Conservation (phyloP, 2,113 vertebrate genomes). For the Marmota flaviventris region DNA sequence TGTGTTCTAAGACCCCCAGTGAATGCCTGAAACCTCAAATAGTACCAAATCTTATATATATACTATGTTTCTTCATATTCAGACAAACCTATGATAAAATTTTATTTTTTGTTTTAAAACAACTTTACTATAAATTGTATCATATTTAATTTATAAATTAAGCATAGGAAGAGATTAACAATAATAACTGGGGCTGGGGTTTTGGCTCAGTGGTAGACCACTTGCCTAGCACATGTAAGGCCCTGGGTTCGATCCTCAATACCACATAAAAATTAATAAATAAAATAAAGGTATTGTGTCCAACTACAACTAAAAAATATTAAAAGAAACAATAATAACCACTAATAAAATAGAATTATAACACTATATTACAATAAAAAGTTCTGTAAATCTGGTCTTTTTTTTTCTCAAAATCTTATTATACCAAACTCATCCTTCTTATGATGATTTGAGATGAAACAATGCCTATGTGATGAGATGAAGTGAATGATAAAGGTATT, state of each 20-base stretch:
- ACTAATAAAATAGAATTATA: slow-evolving; percentile 16
- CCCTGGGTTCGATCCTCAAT: too few species aligned
- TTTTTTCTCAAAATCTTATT: not conserved
- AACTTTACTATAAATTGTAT: too few species aligned
- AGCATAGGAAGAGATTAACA: not conserved
- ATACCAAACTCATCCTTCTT: not conserved
- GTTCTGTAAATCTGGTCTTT: not conserved
- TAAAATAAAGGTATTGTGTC: too few species aligned
- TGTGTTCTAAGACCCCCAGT: not conserved
- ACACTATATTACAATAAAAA: not conserved
- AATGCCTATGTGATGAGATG: not conserved
- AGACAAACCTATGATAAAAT: not conserved
- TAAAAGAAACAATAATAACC: not conserved
- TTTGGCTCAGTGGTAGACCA: too few species aligned
- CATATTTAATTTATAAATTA: not conserved
- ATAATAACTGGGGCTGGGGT: not conserved
- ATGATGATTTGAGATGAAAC: not conserved
- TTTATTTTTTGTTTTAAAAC: not conserved
- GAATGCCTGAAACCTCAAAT: not conserved
- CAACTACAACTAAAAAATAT: too few species aligned
- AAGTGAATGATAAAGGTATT: not conserved
- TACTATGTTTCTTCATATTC: not conserved
- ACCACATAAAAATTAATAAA: too few species aligned
- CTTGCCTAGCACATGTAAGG: too few species aligned
- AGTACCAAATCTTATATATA: not conserved